Base-by-base conservation (phyloP, 2,113 vertebrate genomes). In the Helogale parvula region DNA sequence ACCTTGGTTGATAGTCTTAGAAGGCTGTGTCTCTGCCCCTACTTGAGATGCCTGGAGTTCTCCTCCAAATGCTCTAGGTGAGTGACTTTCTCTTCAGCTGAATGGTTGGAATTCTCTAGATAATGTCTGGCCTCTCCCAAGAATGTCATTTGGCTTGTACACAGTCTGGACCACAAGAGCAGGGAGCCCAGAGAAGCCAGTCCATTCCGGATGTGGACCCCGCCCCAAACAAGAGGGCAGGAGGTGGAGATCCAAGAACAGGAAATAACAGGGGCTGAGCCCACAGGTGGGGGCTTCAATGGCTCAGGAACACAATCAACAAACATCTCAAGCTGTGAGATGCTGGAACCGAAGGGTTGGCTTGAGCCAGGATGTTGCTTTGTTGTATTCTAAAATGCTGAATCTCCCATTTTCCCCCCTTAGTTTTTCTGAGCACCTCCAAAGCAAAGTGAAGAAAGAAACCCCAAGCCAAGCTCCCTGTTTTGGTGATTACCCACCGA, bases 51-150 rank as follows among this genome's bases (percentile, higher is more conserved):
- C 93, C 86, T 83, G 35, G 85, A 74, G 54, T 96, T 97, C 96
- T 80, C n/a, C 2, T 93, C 41, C 7, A 60, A 72, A 86, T 35
- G 38, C 41, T 54, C 81, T 45, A 98, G 88, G 88, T 97, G 77
- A 97, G 65, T 84, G 87, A 74, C 69, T 77, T 93, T 85, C 81
- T 93, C 92, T 92, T 86, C 76, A 93, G 60, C 29, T 10, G 76
- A 97, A 82, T 90, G 47, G 47, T 1, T 97, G 63, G 91, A 98
- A 97, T 97, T 97, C 90, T 96, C 94, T 95, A 97, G 94, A 96
- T 91, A 97, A 45, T 60, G 82, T 60, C 77, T 82, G 69, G 54
- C 57, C 94, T 86, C 97, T 97, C 94, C 93, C 81, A 81, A 95
- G 95, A 96, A 96, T 89, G 95, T 90, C 45, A 12, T 92, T 85